Base-by-base conservation (phyloP, 2,113 vertebrate genomes). In the Campylorhamphus procurvoides region DNA sequence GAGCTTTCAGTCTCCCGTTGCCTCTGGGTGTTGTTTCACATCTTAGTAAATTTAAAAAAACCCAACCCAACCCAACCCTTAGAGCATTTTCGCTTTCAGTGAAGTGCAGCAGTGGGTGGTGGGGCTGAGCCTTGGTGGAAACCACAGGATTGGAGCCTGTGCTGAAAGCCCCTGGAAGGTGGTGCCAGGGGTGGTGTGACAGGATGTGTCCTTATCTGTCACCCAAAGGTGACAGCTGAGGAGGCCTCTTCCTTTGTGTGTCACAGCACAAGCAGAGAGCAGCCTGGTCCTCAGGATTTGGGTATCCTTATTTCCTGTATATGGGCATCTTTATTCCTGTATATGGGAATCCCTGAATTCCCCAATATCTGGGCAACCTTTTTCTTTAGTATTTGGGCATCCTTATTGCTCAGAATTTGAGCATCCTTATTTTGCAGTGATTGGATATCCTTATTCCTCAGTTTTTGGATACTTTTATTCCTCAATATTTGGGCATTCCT, bases 381-480 rank as follows among this genome's bases (percentile, higher is more conserved):
- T 13, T 52, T 42, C 11, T 3, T 1, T 18, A 10, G 2, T 2
- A 10, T 64, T 1, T 1, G 44, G n/a, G 7, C 5, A 49, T 31
- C 27, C 16, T 60, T 25, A 39, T 49, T 62, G 17, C 28, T 12
- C 14, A 12, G 3, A 0, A 24, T 25, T 7, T 56, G 62, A 31
- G 2, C 19, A 66, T 35, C 8, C 5, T 29, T 23, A 13, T 64
- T 42, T 12, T 3, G 1, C 37, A 37, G 37, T 37, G 37, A 37
- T 37, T 37, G 37, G 37, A 37, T 37, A 37, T 37, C 37, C 37
- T 37, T 37, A 37, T 37, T 37, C 8, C 37, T 1, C 40, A 40
- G 40, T 7, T 37, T 37, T 3, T 52, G 18, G 10, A 1, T 6
- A 78, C 20, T 27, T 1, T 76, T 31, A 14, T 60, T 60, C 3